These are phyloP conservation scores for Acanthurus leucopareius DNA, from an alignment of 2,797 vertebrate species.

Conservation along the genomic window DNA sequence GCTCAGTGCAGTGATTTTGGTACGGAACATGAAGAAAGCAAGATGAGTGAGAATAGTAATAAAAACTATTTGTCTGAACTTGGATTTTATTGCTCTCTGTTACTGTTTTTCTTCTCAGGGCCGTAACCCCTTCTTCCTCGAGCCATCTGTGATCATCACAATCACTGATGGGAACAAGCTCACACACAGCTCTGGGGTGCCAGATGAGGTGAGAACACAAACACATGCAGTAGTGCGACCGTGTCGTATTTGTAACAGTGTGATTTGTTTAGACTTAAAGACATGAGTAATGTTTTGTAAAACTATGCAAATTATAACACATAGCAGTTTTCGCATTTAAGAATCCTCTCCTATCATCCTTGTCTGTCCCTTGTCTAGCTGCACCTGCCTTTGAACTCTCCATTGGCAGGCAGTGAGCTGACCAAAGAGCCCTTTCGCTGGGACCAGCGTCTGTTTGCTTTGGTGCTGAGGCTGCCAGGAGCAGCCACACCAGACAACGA, in stretches of 20 bases:
- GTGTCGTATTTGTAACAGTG: background rate
- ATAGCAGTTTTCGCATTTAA: background rate
- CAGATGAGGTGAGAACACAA: conserved; percentile 93
- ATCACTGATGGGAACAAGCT: conserved; percentile 99
- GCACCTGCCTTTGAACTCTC: conserved; percentile 97
- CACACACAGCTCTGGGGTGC: conserved; percentile 94
- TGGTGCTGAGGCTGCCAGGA: conserved; percentile 96
- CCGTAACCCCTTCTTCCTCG: conserved; percentile 98
- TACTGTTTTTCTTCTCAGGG: conserved; percentile 85
- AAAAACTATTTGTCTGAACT: conserved; percentile 23
- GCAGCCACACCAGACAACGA: conserved; percentile 92
- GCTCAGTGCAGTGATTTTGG: conserved; percentile 4
- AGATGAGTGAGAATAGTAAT: conserved; percentile 7
- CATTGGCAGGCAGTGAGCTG: conserved; percentile 96
- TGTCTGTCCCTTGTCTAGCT: conserved; percentile 83
- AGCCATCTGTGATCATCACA: conserved; percentile 98
- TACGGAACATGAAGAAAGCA: conserved; percentile 13
- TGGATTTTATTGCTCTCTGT: conserved; percentile 52
- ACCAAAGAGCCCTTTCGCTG: conserved; percentile 99
- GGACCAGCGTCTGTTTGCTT: conserved; percentile 98
- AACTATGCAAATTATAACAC: background rate
- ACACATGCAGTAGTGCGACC: background rate
- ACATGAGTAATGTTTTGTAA: background rate
- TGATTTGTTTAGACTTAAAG: background rate
- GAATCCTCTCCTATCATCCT: background rate